Percentiles rank a stretch among this genome's conserved stretches.
phyloP scores from a whole-genome alignment of 2,888 invertebrate species.

The Hermodice carunculata region DNA sequence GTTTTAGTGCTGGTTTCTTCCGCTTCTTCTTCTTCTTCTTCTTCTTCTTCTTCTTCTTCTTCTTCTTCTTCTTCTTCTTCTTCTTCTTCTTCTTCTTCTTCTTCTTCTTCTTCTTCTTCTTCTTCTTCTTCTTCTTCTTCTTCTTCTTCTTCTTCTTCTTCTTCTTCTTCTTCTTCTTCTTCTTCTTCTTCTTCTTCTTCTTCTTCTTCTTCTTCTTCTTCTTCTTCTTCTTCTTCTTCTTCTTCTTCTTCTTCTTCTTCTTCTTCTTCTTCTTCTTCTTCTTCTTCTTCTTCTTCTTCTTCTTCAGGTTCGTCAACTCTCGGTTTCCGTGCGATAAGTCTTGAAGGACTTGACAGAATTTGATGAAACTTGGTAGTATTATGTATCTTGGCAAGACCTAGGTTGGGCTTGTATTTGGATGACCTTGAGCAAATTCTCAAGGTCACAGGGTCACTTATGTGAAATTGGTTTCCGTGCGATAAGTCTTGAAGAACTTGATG shows the following conservation, averaged over 20 bases:
- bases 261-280: neutral
- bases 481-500: too few relatives aligned
- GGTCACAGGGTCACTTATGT: too few relatives aligned
- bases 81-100: neutral
- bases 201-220: neutral
- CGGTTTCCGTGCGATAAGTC: too few relatives aligned
- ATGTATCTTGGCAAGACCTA: too few relatives aligned
- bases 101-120: neutral
- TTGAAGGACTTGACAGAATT: too few relatives aligned
- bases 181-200: neutral
- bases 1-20: neutral
- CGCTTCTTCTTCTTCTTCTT: neutral
- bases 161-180: neutral
- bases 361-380: too few relatives aligned
- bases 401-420: too few relatives aligned
- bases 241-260: neutral
- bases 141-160: neutral
- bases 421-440: too few relatives aligned
- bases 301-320: too few relatives aligned
- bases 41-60: neutral
- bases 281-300: neutral
- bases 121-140: neutral
- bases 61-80: neutral
- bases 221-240: neutral
- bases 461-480: too few relatives aligned